A percentile compares a stretch with the other conserved stretches of the same genome.
phyloP scores from a whole-genome alignment of 2,888 invertebrate species.

The Drosophila ezoana region DNA sequence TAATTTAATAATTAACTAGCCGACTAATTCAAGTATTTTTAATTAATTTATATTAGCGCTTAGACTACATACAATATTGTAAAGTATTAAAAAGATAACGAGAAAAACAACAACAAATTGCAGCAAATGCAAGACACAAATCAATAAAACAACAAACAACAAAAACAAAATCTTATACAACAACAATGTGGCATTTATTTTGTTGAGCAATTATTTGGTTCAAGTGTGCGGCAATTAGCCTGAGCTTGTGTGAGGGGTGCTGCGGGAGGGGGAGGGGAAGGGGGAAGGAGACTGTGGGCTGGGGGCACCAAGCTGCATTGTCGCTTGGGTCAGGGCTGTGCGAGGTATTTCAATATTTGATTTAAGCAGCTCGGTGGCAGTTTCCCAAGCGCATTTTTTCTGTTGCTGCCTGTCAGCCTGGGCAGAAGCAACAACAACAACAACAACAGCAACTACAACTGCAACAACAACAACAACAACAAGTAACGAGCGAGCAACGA shows the following conservation, averaged over 20 bases:
- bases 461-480: conserved; percentile 44
- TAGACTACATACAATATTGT: conserved; percentile 66
- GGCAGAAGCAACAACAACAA: conserved; percentile 39
- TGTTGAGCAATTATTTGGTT: conserved; percentile 65
- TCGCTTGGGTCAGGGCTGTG: conserved; percentile 65
- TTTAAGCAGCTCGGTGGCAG: conserved; percentile 71
- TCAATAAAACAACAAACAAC: conserved; percentile 60
- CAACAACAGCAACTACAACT: conserved; percentile 27
- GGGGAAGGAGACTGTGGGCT: neutral
- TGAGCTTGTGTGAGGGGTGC: neutral
- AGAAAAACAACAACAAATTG: conserved; percentile 45
- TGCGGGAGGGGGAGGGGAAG: neutral
- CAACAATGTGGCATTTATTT: conserved; percentile 65
- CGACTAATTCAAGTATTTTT: conserved; percentile 58
- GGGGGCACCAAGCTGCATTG: conserved; percentile 12
- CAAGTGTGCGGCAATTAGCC: conserved; percentile 72
- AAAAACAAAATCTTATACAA: conserved; percentile 42
- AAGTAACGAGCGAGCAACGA: conserved; percentile 61
- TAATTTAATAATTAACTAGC: conserved; percentile 38
- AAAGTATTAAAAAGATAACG: conserved; percentile 74
- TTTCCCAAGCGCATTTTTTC: conserved; percentile 78
- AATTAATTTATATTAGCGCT: conserved; percentile 76
- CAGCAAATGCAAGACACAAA: conserved; percentile 65
- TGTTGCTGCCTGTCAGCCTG: conserved; percentile 50
- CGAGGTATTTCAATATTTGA: conserved; percentile 75